Conservation (phyloP, 2,888 invertebrate species). For the Scelioninae gen. 1 region DNA sequence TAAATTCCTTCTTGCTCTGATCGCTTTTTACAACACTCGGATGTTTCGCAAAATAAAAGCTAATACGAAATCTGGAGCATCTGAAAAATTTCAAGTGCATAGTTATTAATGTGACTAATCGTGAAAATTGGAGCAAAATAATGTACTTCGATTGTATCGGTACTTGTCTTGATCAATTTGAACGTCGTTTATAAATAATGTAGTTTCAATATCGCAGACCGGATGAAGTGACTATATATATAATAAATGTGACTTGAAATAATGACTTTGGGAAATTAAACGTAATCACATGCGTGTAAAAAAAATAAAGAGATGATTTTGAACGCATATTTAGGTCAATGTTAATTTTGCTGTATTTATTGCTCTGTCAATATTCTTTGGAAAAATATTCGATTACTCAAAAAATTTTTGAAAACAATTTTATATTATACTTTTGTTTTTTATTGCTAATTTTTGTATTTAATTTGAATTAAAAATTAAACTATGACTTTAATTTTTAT, state of each 20-base stretch:
- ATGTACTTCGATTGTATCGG: not conserved
- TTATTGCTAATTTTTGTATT: too few relatives aligned
- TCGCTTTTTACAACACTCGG: slow-evolving; percentile 34
- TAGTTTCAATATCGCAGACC: too few relatives aligned
- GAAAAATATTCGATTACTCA: slow-evolving; percentile 19
- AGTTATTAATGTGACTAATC: slow-evolving; percentile 5
- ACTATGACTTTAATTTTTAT: slow-evolving; percentile 16
- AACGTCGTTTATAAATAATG: too few relatives aligned
- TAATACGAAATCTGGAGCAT: slow-evolving; percentile 1
- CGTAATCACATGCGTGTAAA: slow-evolving; percentile 6
- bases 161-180: too few relatives aligned
- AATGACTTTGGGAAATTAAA: slow-evolving; percentile 10
- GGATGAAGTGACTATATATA: not conserved
- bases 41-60: slow-evolving; percentile 29
- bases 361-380: slow-evolving; percentile 36
- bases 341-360: slow-evolving; percentile 55
- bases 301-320: slow-evolving; percentile 39
- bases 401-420: too few relatives aligned
- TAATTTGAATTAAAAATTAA: too few relatives aligned
- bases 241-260: not conserved
- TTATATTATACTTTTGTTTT: too few relatives aligned
- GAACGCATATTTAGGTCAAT: slow-evolving; percentile 54
- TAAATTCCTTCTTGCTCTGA: slow-evolving; percentile 31
- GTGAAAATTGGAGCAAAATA: slow-evolving; percentile 4
- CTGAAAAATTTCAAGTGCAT: not conserved